Conservation (phyloP, 2,797 vertebrate species). For the Poliocrania exsul region DNA sequence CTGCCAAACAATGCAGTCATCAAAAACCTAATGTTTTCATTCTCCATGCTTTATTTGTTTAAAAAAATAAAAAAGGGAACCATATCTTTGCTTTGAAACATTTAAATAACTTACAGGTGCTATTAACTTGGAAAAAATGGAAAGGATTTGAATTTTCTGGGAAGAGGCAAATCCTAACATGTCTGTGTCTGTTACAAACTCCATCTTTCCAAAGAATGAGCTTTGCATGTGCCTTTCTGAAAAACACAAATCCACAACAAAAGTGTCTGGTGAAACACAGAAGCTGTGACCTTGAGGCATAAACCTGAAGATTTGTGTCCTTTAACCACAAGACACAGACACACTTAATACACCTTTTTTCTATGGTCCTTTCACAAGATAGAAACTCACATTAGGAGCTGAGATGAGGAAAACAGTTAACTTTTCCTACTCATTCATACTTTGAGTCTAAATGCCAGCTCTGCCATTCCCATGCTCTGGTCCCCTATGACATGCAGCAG, state of each 20-base stretch:
- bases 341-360: neutral
- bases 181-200: neutral
- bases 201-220: neutral
- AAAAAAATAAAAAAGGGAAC: neutral
- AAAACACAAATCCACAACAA: neutral
- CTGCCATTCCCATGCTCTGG: neutral
- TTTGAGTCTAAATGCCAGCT: neutral
- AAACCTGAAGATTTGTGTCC: neutral
- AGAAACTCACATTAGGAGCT: neutral
- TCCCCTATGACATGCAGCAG: neutral
- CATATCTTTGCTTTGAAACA: neutral
- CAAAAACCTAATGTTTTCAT: neutral
- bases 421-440: neutral
- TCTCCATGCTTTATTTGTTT: neutral
- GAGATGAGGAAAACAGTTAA: neutral
- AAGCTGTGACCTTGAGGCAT: neutral
- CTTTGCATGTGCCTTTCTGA: accelerated
- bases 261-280: neutral
- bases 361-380: neutral
- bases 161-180: neutral
- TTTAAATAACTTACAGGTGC: neutral
- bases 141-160: neutral
- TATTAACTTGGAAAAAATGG: neutral
- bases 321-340: neutral
- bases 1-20: neutral